Evolutionary conservation across 2,797 vertebrate species (phyloP), one percentile per base, ranked within the genome.

Genomic region (Pempheris klunzingeri): DNA sequence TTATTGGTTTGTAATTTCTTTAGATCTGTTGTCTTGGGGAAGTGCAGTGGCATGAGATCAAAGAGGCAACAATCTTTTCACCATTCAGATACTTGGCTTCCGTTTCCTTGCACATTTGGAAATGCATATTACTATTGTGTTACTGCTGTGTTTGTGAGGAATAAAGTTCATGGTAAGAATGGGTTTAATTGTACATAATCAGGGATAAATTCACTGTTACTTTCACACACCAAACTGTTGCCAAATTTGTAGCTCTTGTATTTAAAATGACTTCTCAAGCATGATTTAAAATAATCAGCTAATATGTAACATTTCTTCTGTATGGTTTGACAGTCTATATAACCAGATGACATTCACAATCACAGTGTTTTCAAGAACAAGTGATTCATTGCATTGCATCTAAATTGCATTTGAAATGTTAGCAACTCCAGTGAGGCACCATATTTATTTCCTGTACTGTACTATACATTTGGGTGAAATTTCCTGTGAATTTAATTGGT

Each of bases 11-110:
- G 28, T 26, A 63, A 15, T 15, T 80, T 24, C 3, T 0, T 49
- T 24, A 78, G 58, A 58, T 68, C 8, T 41, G 63, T 50, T 79
- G 36, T 74, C 17, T 72, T 32, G 15, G 41, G 24, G 36, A 77
- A 43, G 13, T 41, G 41, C 34, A 57, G 18, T 53, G 36, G 67
- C 49, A 39, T 20, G 15, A 71, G 32, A 57, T 78, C 44, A 71
- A 78, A 85, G 46, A 52, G 53, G 50, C 20, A 66, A 34, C 24
- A 65, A n/a, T 58, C 6, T 12, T 43, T 26, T 62, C 9, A 18
- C 32, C 18, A 60, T 57, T 32, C 20, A 64, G 12, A 60, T 13
- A 20, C 60, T 50, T 46, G 55, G 30, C 26, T 75, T 65, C 2
- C 0, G 0, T 41, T 49, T 5, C 41, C 52, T 22, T 32, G 43